Base-by-base conservation (phyloP, 2,797 vertebrate genomes). In the Pseudochirops corinnae region DNA sequence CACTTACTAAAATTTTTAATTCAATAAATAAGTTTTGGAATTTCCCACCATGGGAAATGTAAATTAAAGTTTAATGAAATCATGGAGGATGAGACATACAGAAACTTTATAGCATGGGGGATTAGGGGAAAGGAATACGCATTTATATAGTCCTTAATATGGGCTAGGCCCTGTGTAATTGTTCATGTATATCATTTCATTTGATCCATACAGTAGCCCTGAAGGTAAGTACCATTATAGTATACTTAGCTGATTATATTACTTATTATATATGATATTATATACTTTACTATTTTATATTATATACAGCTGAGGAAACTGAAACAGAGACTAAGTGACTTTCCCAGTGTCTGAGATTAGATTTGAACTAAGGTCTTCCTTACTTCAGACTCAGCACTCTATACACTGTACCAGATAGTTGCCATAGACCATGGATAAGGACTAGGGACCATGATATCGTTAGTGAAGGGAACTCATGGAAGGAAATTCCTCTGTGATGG, bases 1-100 rank as follows among this genome's bases (percentile, higher is more conserved):
- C 1, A 91, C 12, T 91, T 92, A 53, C 6, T 93, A 93, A 94
- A 93, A 18, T 1, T 0, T 12, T 55, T 46, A 1, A 93, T 67
- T 95, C 93, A 58, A 94, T 96, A 33, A 0, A 92, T 31, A 62
- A 96, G 95, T 74, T 28, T 92, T 92, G 52, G 55, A 92, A 58
- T 55, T 92, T 92, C 60, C 92, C 94, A 93, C 39, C 28, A 96
- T 55, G 11, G 94, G 39, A 46, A 82, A 82, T 26, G 18, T 82
- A 24, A 82, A 82, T 46, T 14, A 46, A 46, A 82, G 56, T 33
- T 95, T 18, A 93, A 39, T 50, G 14, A 97, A 94, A 97, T 91
- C 2, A 92, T 62, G 67, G 5, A 11, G 95, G 95, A 92, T 56
- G 94, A 95, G 29, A 96, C n/a, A 56, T 93, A 96, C 31, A 0